Evolutionary conservation across 2,888 invertebrate genomes (phyloP).

Genomic region (Listrodromus nycthemerus): DNA sequence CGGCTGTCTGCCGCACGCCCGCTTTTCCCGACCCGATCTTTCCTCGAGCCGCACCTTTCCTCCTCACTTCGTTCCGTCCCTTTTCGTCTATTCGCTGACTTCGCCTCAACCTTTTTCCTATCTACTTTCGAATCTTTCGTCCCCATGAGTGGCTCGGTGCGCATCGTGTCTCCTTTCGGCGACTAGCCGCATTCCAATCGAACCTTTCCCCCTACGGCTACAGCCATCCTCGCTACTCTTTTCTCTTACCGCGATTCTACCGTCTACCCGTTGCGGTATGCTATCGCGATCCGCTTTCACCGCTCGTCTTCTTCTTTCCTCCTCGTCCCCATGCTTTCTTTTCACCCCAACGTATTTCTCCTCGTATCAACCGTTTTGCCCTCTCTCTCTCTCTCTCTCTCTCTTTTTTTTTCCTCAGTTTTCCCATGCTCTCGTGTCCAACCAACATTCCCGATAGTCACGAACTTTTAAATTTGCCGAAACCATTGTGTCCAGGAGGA

Average conservation of each 20-base stretch:
- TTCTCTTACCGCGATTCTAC: slow-evolving; percentile 45
- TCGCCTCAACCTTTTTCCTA: slow-evolving; percentile 59
- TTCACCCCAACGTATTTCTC: slow-evolving; percentile 15
- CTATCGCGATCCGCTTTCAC: slow-evolving; percentile 62
- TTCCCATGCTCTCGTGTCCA: background rate
- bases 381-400: background rate
- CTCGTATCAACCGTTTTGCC: slow-evolving; percentile 28
- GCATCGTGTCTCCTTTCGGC: slow-evolving; percentile 42
- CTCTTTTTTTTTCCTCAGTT: slow-evolving; percentile 16
- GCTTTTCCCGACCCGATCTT: slow-evolving; percentile 68
- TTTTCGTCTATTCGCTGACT: slow-evolving; percentile 37
- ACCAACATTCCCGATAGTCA: slow-evolving; percentile 34
- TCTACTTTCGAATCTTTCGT: slow-evolving; percentile 59
- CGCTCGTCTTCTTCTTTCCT: slow-evolving; percentile 2
- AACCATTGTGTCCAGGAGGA: background rate
- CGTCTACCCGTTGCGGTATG: slow-evolving; percentile 48
- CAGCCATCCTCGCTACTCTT: background rate
- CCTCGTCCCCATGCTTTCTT: slow-evolving; percentile 18
- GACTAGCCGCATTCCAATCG: slow-evolving; percentile 61
- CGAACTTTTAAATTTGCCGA: background rate
- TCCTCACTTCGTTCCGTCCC: slow-evolving; percentile 39
- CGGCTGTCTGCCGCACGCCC: slow-evolving; percentile 78
- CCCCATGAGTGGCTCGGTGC: slow-evolving; percentile 38
- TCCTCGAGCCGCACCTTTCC: slow-evolving; percentile 34
- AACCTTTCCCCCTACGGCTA: slow-evolving; percentile 35